Conservation (phyloP, 2,797 vertebrate species). For the Arrhamphus sclerolepis region DNA sequence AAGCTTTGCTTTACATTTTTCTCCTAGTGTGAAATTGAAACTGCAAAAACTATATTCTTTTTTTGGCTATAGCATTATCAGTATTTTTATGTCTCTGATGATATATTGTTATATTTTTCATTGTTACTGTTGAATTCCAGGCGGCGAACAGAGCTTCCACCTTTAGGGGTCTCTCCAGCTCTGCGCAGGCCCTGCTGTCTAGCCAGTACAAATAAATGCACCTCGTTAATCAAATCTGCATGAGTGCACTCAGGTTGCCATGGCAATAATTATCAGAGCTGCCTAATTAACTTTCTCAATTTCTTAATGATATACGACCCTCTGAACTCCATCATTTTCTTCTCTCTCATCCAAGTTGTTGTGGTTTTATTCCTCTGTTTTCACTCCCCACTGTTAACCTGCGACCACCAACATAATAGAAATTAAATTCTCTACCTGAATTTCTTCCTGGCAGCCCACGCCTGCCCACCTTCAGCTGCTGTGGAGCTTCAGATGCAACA, state of each 20-base stretch:
- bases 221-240: conserved; percentile 85
- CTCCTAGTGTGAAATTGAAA: too few relatives aligned
- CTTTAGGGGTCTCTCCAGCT: conserved; percentile 78
- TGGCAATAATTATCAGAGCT: conserved; percentile 87
- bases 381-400: conserved; percentile 68
- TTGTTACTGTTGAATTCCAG: neutral
- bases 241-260: conserved; percentile 85
- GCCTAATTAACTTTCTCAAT: conserved; percentile 87
- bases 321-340: conserved; percentile 79
- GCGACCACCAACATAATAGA: conserved; percentile 70
- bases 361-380: conserved; percentile 67
- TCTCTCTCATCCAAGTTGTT: conserved; percentile 76
- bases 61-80: neutral
- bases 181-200: conserved; percentile 51
- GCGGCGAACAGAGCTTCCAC: conserved; percentile 45
- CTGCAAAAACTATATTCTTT: neutral
- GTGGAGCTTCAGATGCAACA: conserved; percentile 28
- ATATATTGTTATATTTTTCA: neutral
- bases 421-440: conserved; percentile 68
- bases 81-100: conserved; percentile 1
- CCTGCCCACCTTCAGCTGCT: neutral
- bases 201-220: conserved; percentile 73
- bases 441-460: conserved; percentile 44
- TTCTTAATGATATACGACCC: conserved; percentile 87
- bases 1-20: too few relatives aligned